Percentiles rank a stretch among this genome's conserved stretches.
phyloP scores from a whole-genome alignment of 2,113 vertebrate genomes.

The Laticauda colubrina region DNA sequence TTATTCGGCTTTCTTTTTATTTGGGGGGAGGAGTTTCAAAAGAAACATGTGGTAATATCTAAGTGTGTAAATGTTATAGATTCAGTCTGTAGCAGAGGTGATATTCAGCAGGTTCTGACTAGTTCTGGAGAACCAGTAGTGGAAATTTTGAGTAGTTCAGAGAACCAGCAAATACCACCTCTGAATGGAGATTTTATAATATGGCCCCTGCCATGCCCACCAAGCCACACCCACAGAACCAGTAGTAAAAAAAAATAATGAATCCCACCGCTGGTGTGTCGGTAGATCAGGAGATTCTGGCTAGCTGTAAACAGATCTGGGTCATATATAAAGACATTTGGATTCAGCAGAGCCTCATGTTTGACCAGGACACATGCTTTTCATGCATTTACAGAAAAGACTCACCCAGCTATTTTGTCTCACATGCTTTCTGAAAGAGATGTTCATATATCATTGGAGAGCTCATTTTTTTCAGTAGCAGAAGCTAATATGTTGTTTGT shows the following conservation, averaged over 20 bases:
- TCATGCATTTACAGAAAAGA: not conserved
- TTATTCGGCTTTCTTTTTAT: not conserved
- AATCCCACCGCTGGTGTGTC: too few species aligned
- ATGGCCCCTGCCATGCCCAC: too few species aligned
- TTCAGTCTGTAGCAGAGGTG: too few species aligned
- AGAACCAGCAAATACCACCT: too few species aligned
- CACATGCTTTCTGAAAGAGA: not conserved
- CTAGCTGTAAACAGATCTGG: not conserved
- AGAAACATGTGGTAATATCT: not conserved
- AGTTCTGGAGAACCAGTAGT: too few species aligned
- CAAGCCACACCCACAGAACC: too few species aligned
- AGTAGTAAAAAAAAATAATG: too few species aligned
- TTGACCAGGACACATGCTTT: not conserved
- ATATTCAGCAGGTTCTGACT: too few species aligned
- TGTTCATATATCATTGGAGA: not conserved
- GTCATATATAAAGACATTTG: not conserved
- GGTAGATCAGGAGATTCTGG: not conserved
- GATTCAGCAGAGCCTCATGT: not conserved
- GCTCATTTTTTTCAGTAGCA: constrained; percentile 5
- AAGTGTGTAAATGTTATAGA: not conserved
- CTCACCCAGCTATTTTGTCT: not conserved
- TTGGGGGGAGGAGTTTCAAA: not conserved
- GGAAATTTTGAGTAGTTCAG: too few species aligned
- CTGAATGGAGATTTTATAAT: too few species aligned
- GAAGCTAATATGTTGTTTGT: not conserved